Evolutionary conservation across 2,797 vertebrate species (phyloP), one percentile per base, ranked within the genome.

Genomic region (Menidia menidia): DNA sequence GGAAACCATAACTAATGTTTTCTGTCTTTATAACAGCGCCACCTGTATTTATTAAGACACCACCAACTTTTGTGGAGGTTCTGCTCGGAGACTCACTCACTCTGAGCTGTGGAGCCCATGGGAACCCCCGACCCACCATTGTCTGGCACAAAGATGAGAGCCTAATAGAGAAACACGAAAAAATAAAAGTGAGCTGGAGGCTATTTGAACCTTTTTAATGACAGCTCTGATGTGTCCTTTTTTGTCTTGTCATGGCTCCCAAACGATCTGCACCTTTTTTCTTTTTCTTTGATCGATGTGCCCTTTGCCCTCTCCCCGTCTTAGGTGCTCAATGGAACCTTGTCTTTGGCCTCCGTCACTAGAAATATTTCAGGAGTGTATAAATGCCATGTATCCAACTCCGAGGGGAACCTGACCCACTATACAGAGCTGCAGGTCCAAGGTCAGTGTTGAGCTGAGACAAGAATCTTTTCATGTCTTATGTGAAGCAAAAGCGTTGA

Each of bases 351-450:
- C 0, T 86, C 77, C 0, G 95, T 95, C 87, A 94, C 94, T 13
- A 94, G 94, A 14, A 88, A 94, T 87, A 94, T 88, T 3, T 93
- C 96, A 0, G 97, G 98, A 78, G 87, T 95, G 56, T 99, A 98
- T 77, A 96, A 92, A 61, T 99, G 98, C 89, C 96, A 97, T 1
- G 96, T 97, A 12, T 95, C 96, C 86, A 99, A 96, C 86, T 75
- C 93, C 0, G 97, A 98, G 87, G 97, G 97, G 79, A 96, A 95
- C 25, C 51, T 96, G 82, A 96, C 94, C 67, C 96, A 98, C 70
- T 89, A 84, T 41, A 97, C 94, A 6, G 95, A 95, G 2, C 96
- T 99, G 72, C 95, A 96, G 35, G 96, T 99, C 81, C 97, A 97
- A 95, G 98, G 98, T 99, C 82, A 92, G 92, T 73, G 35, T 68